These are phyloP conservation scores for Amphiduros pacificus DNA, from an alignment of 2,888 invertebrate genomes.

Conservation along the genomic window DNA sequence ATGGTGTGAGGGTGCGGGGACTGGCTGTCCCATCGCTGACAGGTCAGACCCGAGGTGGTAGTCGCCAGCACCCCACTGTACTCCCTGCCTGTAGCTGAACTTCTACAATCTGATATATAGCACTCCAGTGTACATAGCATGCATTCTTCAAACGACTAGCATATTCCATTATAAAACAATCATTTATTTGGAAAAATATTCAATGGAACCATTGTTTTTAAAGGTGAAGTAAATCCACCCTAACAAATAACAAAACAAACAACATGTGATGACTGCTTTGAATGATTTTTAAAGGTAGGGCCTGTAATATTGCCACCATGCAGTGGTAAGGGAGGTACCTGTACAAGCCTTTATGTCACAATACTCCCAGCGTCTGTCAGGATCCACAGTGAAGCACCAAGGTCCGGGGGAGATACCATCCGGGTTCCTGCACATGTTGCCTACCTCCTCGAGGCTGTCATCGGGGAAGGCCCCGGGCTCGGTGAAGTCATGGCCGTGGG, in stretches of 20 bases:
- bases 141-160: background rate
- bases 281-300: too few relatives aligned
- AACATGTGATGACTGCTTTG: too few relatives aligned
- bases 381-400: conserved; percentile 18
- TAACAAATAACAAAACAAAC: too few relatives aligned
- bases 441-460: background rate
- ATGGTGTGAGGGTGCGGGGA: conserved; percentile 7
- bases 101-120: conserved; percentile 4
- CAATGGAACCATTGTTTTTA: too few relatives aligned
- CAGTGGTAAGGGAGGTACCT: too few relatives aligned
- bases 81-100: background rate
- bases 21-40: conserved; percentile 1
- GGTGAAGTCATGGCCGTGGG: background rate
- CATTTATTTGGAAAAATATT: too few relatives aligned
- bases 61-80: background rate
- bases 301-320: too few relatives aligned
- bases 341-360: too few relatives aligned
- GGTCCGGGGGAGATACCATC: conserved; percentile 5
- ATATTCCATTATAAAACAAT: too few relatives aligned
- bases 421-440: conserved; percentile 17
- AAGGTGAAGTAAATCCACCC: too few relatives aligned
- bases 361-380: conserved; percentile 3
- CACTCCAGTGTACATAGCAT: background rate
- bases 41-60: background rate
- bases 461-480: conserved; percentile 3